Evolutionary conservation across 2,797 vertebrate genomes (phyloP).

Genomic region (Malurus leucopterus): DNA sequence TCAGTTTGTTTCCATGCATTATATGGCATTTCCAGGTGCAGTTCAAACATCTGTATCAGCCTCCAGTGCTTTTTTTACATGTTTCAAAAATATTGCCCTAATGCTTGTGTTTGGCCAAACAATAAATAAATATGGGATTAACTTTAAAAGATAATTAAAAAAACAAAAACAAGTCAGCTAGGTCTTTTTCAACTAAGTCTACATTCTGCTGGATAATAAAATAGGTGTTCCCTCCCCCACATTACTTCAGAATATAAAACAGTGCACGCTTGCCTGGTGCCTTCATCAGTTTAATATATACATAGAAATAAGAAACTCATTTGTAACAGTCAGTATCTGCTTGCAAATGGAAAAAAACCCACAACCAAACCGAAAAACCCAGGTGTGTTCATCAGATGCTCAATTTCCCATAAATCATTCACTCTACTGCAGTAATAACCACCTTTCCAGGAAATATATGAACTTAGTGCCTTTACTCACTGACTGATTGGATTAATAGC

Average conservation of each 20-base stretch:
- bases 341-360: neutral
- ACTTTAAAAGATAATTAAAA: neutral
- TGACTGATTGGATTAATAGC: neutral
- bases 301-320: neutral
- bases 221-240: neutral
- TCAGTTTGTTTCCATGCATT: neutral
- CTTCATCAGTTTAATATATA: neutral
- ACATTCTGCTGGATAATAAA: neutral
- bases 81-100: neutral
- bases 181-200: neutral
- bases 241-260: neutral
- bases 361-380: neutral
- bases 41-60: neutral
- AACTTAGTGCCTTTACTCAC: neutral
- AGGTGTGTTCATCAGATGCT: neutral
- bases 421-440: neutral
- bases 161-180: neutral
- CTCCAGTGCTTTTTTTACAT: neutral
- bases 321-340: neutral
- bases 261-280: neutral
- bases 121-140: neutral
- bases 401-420: neutral
- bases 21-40: neutral
- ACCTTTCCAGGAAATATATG: neutral
- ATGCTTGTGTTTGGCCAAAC: neutral